phyloP scores from a whole-genome alignment of 2,113 vertebrate genomes.

The Indicator maculatus region DNA sequence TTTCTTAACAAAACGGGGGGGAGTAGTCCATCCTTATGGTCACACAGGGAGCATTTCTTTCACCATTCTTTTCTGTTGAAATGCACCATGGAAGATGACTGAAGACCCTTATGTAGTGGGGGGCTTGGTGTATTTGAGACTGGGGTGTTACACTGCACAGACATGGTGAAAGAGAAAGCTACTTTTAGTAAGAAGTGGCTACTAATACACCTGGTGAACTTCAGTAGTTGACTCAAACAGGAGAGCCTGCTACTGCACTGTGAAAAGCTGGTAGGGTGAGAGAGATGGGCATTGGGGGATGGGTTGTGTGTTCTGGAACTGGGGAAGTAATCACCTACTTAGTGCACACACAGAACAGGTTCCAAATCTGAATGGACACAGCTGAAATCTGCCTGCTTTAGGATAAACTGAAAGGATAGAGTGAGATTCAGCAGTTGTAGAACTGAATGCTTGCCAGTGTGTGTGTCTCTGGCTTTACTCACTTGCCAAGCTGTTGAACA shows the following conservation, averaged over 20 bases:
- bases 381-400: neutral
- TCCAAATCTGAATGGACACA: neutral
- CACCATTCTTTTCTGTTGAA: neutral
- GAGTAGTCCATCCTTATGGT: neutral
- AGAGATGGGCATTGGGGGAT: accelerated
- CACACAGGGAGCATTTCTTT: neutral
- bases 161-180: neutral
- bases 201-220: neutral
- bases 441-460: neutral
- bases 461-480: neutral
- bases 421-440: neutral
- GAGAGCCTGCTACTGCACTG: neutral
- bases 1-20: neutral
- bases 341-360: neutral
- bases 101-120: neutral
- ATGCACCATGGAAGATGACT: neutral
- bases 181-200: neutral
- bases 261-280: neutral
- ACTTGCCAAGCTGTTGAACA: neutral
- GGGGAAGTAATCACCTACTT: neutral
- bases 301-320: neutral
- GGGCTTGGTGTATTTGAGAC: neutral
- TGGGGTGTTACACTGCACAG: neutral
- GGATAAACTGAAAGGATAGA: neutral
- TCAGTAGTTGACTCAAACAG: neutral